Conservation (phyloP, 2,113 vertebrate genomes). For the Astur gentilis region DNA sequence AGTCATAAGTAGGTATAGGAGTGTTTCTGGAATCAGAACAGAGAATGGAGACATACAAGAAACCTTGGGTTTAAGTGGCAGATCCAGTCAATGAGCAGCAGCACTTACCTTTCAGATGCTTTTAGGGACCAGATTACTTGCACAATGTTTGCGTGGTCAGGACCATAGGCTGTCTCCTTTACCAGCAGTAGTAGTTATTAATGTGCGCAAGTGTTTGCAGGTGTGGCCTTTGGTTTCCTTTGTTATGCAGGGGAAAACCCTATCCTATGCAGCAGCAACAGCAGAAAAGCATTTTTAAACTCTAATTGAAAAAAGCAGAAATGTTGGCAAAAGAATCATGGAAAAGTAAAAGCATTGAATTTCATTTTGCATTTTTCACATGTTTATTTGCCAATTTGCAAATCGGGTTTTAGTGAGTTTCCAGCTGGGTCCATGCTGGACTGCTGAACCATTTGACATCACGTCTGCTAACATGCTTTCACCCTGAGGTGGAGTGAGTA, state of each 20-base stretch:
- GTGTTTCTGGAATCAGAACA: background rate
- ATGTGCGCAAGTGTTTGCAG: background rate
- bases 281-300: background rate
- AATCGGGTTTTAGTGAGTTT: background rate
- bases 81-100: background rate
- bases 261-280: background rate
- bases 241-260: background rate
- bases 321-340: background rate
- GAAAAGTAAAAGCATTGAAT: background rate
- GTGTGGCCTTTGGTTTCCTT: background rate
- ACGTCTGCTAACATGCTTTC: background rate
- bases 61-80: background rate
- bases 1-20: background rate
- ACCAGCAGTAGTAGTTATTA: background rate
- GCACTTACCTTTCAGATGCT: background rate
- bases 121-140: background rate
- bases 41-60: background rate
- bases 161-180: background rate
- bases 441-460: slow-evolving; percentile 25
- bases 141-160: background rate
- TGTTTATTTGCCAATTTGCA: background rate
- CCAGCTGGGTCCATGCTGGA: background rate
- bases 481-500: background rate
- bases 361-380: background rate
- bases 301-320: background rate